Base-by-base conservation (phyloP, 2,113 vertebrate species). In the Megaptera novaeangliae region DNA sequence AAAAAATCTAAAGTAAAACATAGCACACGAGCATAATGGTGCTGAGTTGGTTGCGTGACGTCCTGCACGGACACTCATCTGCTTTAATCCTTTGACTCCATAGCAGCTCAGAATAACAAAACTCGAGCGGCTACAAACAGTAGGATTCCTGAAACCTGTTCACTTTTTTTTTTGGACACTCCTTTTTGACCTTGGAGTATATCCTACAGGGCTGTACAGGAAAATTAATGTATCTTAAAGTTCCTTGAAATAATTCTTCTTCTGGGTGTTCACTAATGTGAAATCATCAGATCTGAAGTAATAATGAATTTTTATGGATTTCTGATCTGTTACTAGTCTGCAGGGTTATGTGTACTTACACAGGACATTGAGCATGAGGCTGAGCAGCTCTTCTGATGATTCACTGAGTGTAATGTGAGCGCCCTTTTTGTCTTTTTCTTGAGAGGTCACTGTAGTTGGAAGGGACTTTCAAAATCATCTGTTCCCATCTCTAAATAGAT, bases 401-500 rank as follows among this genome's bases (percentile, higher is more conserved):
- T 59, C 39, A 71, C 20, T 49, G 52, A 68, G 27, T 88, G 36
- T 68, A 39, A 57, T 71, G 39, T 25, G 80, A 81, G 13, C 3
- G 1, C 27, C 55, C 23, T 75, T 34, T 55, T 7, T 11, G 61
- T 41, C n/a, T 71, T 80, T 52, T 80, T 66, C 75, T 74, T 80
- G 69, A 77, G 68, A 72, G 34, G 44, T 88, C 71, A 72, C 29
- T 89, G 2, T 44, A 59, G 74, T 69, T 71, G 63, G 41, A 93
- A 94, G 81, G 44, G 34, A 81, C 59, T 93, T 74, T 57, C 0
- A 7, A n/a, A 69, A 23, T 94, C 69, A 72, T 83, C 68, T 95
- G 29, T 89, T 91, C 15, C 72, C 59, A 3, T 89, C 46, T 94
- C 91, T 90, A 85, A 77, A 85, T 89, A 97, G 78, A 34, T 78